Conservation (phyloP, 1,140 invertebrate genomes). For the Bathynomus jamesi region DNA sequence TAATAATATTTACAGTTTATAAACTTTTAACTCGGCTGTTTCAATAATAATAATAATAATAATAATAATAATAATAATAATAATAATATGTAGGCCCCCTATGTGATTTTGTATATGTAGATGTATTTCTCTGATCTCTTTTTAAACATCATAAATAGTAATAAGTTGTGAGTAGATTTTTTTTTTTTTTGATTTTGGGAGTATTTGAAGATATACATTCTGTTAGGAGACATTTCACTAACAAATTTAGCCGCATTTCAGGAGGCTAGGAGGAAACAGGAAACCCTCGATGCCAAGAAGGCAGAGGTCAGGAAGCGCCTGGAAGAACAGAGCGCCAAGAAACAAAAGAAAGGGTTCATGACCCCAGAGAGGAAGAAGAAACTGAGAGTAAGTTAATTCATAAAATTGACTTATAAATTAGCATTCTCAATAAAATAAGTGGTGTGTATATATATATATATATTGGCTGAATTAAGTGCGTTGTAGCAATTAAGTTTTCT, state of each 20-base stretch:
- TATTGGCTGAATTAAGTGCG: no score
- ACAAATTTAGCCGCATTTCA: no score
- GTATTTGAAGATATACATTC: no score
- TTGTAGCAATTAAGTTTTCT: no score
- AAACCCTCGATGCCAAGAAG: conserved; percentile 53
- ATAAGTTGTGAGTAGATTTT: not conserved
- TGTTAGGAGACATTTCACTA: no score
- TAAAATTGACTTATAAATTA: no score
- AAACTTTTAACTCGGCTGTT: no score
- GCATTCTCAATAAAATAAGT: no score
- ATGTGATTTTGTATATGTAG: not conserved
- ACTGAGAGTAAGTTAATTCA: conserved; percentile 57
- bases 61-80: not conserved
- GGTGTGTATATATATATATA: no score
- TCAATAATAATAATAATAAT: no score
- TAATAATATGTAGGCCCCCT: not conserved
- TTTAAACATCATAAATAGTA: not conserved
- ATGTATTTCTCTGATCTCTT: not conserved
- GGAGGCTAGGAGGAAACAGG: not conserved
- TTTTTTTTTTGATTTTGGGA: not conserved
- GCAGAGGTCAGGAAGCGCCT: conserved; percentile 91
- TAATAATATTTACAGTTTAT: no score
- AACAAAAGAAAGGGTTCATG: conserved; percentile 98
- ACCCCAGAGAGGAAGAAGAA: conserved; percentile 97
- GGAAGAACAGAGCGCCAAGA: conserved; percentile 88